phyloP scores from a whole-genome alignment of 2,797 vertebrate genomes.

The Pteronotus mesoamericanus region DNA sequence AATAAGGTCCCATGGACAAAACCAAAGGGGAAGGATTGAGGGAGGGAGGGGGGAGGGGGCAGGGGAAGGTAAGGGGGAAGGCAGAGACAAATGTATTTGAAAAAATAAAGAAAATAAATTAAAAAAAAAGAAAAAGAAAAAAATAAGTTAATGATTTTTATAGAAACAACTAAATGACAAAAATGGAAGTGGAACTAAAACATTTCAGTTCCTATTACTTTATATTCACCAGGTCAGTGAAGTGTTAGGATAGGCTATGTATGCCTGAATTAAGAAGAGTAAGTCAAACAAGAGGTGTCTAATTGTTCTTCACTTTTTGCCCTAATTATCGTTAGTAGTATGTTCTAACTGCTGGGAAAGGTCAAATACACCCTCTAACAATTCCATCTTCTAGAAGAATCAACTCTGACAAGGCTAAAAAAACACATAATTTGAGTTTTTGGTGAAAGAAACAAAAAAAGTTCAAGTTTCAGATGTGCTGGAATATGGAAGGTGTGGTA shows the following conservation, averaged over 20 bases:
- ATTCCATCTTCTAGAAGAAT: constrained; percentile 15
- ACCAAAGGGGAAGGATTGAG: too few species aligned
- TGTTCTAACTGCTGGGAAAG: constrained; percentile 1
- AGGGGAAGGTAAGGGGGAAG: too few species aligned
- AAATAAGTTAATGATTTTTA: not conserved
- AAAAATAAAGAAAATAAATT: too few species aligned
- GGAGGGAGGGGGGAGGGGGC: too few species aligned
- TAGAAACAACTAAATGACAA: not conserved
- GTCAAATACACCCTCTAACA: not conserved
- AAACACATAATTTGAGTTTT: not conserved
- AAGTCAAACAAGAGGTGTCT: not conserved
- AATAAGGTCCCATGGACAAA: too few species aligned
- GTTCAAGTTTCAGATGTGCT: not conserved
- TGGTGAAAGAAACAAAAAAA: not conserved
- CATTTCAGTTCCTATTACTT: not conserved
- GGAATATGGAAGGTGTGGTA: not conserved
- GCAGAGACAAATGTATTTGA: too few species aligned
- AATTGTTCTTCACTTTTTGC: constrained; percentile 17
- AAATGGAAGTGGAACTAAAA: not conserved
- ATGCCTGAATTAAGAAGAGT: constrained; percentile 17
- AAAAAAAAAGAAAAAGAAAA: too few species aligned
- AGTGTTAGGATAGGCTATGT: not conserved
- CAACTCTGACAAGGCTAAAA: not conserved
- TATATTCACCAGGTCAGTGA: not conserved
- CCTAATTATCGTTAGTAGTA: constrained; percentile 22